Evolutionary conservation across 2,797 vertebrate species (phyloP).

Genomic region (Sardinella longiceps): DNA sequence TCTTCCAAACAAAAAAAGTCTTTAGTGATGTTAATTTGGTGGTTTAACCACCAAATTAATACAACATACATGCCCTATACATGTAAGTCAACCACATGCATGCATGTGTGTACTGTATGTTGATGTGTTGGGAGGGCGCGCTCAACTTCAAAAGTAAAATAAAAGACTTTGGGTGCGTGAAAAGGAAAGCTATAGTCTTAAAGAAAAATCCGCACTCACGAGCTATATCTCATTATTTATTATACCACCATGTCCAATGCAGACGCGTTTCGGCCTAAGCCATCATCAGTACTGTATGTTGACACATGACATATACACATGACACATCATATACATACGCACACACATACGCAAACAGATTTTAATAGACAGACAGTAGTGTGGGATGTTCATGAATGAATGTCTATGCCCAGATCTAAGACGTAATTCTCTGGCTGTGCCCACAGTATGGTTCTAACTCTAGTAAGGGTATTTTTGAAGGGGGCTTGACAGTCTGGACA

Average conservation of each 20-base stretch:
- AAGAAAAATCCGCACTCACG: too few species aligned
- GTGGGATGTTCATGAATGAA: not conserved
- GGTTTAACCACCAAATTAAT: not conserved
- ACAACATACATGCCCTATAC: not conserved
- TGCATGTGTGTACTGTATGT: too few species aligned
- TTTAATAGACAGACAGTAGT: not conserved
- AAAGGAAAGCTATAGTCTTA: too few species aligned
- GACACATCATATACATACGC: not conserved
- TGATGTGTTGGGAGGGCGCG: too few species aligned
- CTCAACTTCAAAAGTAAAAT: too few species aligned
- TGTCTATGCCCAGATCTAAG: not conserved
- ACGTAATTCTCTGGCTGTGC: not conserved
- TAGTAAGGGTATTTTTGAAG: slow-evolving; percentile 1
- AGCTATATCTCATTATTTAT: too few species aligned
- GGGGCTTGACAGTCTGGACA: not conserved
- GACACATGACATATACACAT: not conserved
- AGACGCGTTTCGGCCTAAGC: too few species aligned
- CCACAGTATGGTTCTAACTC: not conserved
- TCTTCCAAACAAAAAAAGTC: too few species aligned
- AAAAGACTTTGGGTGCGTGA: too few species aligned
- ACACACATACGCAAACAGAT: not conserved
- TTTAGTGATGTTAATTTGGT: too few species aligned
- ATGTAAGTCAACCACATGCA: not conserved
- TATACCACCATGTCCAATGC: too few species aligned
- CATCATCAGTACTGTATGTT: too few species aligned